Base-by-base conservation (phyloP, 2,888 invertebrate genomes). In the Bombyx huttoni region DNA sequence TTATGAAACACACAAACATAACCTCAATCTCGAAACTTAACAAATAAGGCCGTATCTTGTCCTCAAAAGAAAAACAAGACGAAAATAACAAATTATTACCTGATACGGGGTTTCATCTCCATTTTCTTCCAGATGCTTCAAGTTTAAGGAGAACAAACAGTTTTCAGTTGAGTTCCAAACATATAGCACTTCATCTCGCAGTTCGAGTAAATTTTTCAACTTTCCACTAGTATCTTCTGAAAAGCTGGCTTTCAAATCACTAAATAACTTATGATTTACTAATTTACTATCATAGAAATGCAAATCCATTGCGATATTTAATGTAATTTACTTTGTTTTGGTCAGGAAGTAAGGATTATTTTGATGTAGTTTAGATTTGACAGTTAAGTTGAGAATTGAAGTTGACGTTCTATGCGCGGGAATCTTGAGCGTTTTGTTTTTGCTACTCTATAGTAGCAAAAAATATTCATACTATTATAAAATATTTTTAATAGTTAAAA, bases 141-240 rank as follows among this genome's bases (percentile, higher is more conserved):
- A 61, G 71, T 93, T 92, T 58, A 93, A 75, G 54, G 91, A 88
- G 62, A 91, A 80, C 56, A 93, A 85, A 73, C 92, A 92, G 67
- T 89, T 91, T 70, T 92, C 91, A 53, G 87, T 77, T 1, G 89
- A 85, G 68, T 92, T 90, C 94, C 93, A 94, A 61, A 91, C 87
- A 67, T 91, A 94, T 53, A 93, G 77, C 61, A 92, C 89, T 73
- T 92, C 91, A 60, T 93, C 92, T 55, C 90, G 90, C 52, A 92
- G 88, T 62, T 90, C 90, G 34, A 93, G 70, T 59, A 93, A 89
- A 76, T 92, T 92, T 55, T 89, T 84, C 59, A 92, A 89, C 63
- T 91, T 92, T 54, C 83, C 87, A 56, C 78, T 79, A 34, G 81
- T 60, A 69, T 73, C 83, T 63, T 90, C 89, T 49, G 86, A 80